Evolutionary conservation across 1,140 invertebrate genomes (phyloP), one percentile per base, ranked within the genome.

Genomic region (Planococcus citri): DNA sequence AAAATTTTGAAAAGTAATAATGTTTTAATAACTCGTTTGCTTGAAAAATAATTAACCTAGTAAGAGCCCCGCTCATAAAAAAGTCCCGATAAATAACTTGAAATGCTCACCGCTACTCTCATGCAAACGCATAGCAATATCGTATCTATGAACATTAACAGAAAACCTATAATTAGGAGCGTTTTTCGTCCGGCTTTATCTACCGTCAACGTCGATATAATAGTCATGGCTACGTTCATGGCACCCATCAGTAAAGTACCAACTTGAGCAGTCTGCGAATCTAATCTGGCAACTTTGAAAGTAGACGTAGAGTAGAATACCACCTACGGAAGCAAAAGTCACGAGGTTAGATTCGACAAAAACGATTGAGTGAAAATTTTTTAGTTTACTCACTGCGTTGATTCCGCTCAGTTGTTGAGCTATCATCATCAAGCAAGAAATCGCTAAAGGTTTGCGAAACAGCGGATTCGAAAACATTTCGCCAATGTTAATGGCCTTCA

Each of bases 381-480:
- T 12, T 12, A 33, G 29, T 33, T 51, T 70, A 81, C 84, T 82
- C 79, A 92, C 90, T 9, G 90, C 91, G 76, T 92, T 93, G 74
- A 95, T 95, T 14, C 93, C 92, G 25, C 88, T 91, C 0, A 94
- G 79, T 77, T 95, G 93, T 76, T 95, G 93, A 0, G 90, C 90
- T 0, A 95, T 78, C 87, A 95, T 94, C 73, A 95, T 82, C 72
- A 92, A 84, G 3, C 91, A 79, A 1, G 90, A 83, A 72, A 95
- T 94, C 12, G 91, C 78, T 0, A 95, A 79, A 0, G 92, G 91
- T 73, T 86, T 87, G 4, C 91, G 81, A 0, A 94, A 80, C n/a
- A 84, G 79, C 0, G 83, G 78, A 77, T 90, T 90, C n/a, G 82
- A 78, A 33, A 89, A 77, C 69, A 92, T 79, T 75, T 92, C 89